Base-by-base conservation (phyloP, 2,888 invertebrate species). In the Lissocephala sabroskyi region DNA sequence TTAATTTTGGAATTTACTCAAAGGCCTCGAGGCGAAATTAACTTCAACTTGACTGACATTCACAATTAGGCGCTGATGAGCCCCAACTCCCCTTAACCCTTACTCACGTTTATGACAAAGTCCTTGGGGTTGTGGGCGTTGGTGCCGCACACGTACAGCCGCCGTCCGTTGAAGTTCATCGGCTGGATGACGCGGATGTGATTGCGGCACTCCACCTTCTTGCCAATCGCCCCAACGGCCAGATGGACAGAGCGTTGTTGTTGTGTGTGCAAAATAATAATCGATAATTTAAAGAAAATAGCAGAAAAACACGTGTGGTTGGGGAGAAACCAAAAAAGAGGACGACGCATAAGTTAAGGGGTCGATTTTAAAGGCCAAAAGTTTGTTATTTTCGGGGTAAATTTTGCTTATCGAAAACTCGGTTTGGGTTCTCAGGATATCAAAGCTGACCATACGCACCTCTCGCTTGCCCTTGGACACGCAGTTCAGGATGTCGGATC, bases 201-300 rank as follows among this genome's bases (percentile, higher is more conserved):
- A 86, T 97, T 97, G 52, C 95, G 91, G 85, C 96, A 97, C 85
- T 96, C 96, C 85, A 96, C 96, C 85, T 95, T 94, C 96, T 96
- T 80, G 47, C n/a, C n/a, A n/a, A n/a, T n/a, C n/a, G n/a, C n/a
- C n/a, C n/a, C n/a, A n/a, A n/a, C n/a, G n/a, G n/a, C n/a, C n/a
- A n/a, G 13, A 32, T 13, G 13, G n/a, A 13, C 30, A n/a, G 5
- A 11, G 11, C 11, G 11, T 29, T 29, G 30, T 30, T 30, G 30
- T 30, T 23, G 16, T 41, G 16, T 49, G 33, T 6, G 32, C 36
- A 57, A 59, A 62, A 56, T 26, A 50, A 59, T 41, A 29, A 50
- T 51, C 49, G 33, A 73, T 66, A 51, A 50, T 40, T 36, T 35
- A 52, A 59, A 39, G 45, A 36, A 55, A 60, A 59, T 53, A 65